Evolutionary conservation across 2,113 vertebrate species (phyloP).

Genomic region (Octodon degus): DNA sequence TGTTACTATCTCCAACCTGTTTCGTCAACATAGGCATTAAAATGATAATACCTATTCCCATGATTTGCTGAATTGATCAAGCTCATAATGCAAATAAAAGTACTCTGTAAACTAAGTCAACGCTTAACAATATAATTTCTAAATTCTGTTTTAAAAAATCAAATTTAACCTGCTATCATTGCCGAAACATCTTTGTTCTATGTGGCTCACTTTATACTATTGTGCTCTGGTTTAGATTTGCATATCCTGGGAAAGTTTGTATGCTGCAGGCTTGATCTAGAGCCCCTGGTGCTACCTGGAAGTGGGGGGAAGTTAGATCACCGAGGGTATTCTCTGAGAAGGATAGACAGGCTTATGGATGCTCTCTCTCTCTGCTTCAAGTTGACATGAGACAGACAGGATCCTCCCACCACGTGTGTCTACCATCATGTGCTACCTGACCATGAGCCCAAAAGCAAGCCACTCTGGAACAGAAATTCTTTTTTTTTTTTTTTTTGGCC

Average conservation of each 20-base stretch:
- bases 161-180: background rate
- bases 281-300: too few species aligned
- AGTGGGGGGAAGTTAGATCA: background rate
- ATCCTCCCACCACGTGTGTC: background rate
- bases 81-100: background rate
- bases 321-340: rapidly evolving
- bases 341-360: too few species aligned
- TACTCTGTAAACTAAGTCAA: background rate
- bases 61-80: background rate
- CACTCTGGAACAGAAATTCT: background rate
- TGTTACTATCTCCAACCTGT: background rate
- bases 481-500: too few species aligned
- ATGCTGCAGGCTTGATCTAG: background rate
- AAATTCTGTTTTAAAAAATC: background rate
- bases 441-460: background rate
- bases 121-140: background rate
- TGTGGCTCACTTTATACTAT: background rate
- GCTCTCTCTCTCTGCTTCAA: background rate
- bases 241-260: background rate
- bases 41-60: background rate
- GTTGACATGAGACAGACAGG: background rate
- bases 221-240: background rate
- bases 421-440: background rate
- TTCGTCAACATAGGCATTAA: slow-evolving; percentile 11
- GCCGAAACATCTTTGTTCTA: background rate